These are phyloP conservation scores for Lamellibrachia luymesi DNA, from an alignment of 1,140 invertebrate genomes.

Conservation along the genomic window DNA sequence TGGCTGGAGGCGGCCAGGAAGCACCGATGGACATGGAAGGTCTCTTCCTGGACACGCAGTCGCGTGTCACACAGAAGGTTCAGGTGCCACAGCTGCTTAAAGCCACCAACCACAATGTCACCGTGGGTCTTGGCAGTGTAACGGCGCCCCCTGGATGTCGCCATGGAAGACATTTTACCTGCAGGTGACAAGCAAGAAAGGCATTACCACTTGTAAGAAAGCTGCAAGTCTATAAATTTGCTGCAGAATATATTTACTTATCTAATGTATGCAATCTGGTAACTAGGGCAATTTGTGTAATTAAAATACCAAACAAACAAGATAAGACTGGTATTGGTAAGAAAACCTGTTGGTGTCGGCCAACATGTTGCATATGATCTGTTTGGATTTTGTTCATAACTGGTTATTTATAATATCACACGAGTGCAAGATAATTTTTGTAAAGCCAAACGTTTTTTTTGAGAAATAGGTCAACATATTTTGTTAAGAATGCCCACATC, in stretches of 20 bases:
- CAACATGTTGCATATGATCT: no score
- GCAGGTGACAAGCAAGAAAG: neutral
- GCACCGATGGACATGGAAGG: conserved; percentile 22
- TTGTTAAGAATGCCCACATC: no score
- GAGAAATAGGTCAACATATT: no score
- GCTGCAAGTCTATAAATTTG: no score
- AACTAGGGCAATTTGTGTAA: neutral
- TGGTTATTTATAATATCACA: no score
- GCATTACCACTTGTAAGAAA: no score
- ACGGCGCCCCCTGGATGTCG: neutral
- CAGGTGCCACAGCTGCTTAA: conserved; percentile 27
- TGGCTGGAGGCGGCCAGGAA: conserved; percentile 29
- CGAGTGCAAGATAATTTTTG: no score
- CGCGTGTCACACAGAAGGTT: conserved; percentile 28
- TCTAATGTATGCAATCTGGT: no score
- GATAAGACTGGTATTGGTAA: neutral
- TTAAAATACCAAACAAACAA: neutral
- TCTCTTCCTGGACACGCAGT: conserved; percentile 27
- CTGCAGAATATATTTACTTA: no score
- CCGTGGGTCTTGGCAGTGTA: conserved; percentile 24
- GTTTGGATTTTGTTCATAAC: no score
- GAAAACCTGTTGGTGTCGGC: no score
- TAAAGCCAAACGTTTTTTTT: no score
- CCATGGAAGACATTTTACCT: neutral
- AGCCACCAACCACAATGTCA: conserved; percentile 25